Conservation (phyloP, 1,140 invertebrate genomes). For the Micrasema minimum region DNA sequence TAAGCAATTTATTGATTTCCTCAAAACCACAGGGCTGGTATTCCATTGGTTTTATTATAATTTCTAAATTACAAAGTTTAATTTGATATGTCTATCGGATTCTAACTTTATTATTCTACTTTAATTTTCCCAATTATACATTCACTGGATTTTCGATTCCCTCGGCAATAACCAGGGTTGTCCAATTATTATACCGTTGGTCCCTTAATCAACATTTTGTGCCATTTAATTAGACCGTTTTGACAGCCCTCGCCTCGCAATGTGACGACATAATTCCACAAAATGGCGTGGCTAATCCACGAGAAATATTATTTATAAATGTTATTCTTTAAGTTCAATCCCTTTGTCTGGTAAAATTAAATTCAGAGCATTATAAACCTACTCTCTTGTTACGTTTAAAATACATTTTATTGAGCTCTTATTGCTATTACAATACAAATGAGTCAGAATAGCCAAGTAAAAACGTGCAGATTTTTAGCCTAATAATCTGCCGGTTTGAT, state of each 20-base stretch:
- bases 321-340: conserved; percentile 17
- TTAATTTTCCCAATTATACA: conserved; percentile 14
- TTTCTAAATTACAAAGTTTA: conserved; percentile 24
- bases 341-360: conserved; percentile 13
- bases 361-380: neutral
- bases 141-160: conserved; percentile 28
- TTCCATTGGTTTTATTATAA: conserved; percentile 10
- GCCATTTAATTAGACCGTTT: conserved; percentile 18
- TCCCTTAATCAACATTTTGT: conserved; percentile 25
- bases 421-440: no score
- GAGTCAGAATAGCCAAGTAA: no score
- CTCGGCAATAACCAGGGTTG: conserved; percentile 13
- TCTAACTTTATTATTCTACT: conserved; percentile 18
- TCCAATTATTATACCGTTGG: conserved; percentile 21
- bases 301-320: conserved; percentile 23
- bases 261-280: conserved; percentile 4
- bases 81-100: conserved; percentile 28
- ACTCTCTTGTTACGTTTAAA: no score
- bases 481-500: no score
- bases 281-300: neutral
- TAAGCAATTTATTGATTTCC: no score
- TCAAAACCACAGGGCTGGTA: neutral
- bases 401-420: no score
- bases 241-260: conserved; percentile 4
- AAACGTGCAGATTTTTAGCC: no score